These are phyloP conservation scores for Eristalis pertinax DNA, from an alignment of 2,888 invertebrate species.

Conservation along the genomic window DNA sequence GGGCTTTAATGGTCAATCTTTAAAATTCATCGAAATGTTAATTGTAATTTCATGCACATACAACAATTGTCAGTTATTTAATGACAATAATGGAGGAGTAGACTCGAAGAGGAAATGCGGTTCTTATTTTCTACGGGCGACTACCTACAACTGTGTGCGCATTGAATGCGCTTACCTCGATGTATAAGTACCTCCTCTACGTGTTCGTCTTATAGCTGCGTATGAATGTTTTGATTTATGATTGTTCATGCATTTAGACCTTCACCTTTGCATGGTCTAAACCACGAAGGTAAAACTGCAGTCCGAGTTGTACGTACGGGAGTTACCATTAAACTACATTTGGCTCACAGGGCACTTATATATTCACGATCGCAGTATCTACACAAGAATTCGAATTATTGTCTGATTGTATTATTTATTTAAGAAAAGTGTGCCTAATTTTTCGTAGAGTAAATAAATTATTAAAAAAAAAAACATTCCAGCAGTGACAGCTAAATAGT, in stretches of 20 bases:
- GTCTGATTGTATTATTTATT: no score
- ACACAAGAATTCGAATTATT: no score
- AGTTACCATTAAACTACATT: no score
- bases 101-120: neutral
- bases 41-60: conserved; percentile 41
- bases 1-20: neutral
- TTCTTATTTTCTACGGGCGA: conserved; percentile 5
- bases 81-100: conserved; percentile 23
- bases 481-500: neutral
- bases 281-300: no score
- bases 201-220: neutral
- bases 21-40: neutral
- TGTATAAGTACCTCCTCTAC: neutral
- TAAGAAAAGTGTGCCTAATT: no score
- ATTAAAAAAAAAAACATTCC: no score
- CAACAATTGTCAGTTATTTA: conserved; percentile 38
- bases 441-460: no score
- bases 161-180: neutral
- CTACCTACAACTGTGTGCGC: neutral
- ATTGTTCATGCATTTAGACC: neutral
- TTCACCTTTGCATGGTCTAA: no score
- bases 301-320: no score
- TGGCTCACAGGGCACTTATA: no score
- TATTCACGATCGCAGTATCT: no score
- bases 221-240: neutral